A percentile compares a stretch with the other conserved stretches of the same genome.
Evolutionary conservation across 2,888 invertebrate species (phyloP).

Genomic region (Trilocha varians): DNA sequence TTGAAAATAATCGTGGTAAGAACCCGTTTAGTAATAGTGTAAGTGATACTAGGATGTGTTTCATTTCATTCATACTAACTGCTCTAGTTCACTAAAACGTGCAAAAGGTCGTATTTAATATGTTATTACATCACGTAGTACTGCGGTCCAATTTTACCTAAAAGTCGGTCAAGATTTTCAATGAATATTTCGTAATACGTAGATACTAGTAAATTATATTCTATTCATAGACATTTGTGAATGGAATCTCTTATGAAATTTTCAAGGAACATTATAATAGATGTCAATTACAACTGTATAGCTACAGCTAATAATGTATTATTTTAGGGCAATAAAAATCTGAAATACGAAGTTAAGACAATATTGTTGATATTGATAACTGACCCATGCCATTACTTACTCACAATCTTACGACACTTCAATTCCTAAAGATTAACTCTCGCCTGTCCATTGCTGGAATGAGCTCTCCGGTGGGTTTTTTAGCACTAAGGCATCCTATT

Average conservation of each 20-base stretch:
- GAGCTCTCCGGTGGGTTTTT: too few relatives aligned
- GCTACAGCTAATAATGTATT: not conserved
- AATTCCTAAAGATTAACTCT: too few relatives aligned
- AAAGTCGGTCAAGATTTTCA: constrained; percentile 10
- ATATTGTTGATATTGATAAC: too few relatives aligned
- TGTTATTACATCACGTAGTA: constrained; percentile 6
- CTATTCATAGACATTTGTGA: constrained; percentile 6
- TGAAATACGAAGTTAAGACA: too few relatives aligned
- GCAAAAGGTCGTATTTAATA: not conserved
- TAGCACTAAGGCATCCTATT: too few relatives aligned
- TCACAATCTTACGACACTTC: too few relatives aligned
- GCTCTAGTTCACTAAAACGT: not conserved
- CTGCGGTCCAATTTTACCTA: constrained; percentile 10
- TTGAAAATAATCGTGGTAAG: too few relatives aligned
- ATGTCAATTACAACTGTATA: not conserved
- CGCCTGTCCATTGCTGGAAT: too few relatives aligned
- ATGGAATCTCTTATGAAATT: constrained; percentile 6
- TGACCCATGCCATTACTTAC: too few relatives aligned
- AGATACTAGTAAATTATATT: constrained; percentile 14
- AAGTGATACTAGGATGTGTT: too few relatives aligned
- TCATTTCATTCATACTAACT: too few relatives aligned
- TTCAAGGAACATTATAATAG: constrained; percentile 2
- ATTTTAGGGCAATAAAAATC: not conserved
- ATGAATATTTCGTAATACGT: constrained; percentile 8
- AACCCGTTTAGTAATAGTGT: too few relatives aligned